These are phyloP conservation scores for Calycopis cecrops DNA, from an alignment of 1,140 invertebrate genomes.

Conservation along the genomic window DNA sequence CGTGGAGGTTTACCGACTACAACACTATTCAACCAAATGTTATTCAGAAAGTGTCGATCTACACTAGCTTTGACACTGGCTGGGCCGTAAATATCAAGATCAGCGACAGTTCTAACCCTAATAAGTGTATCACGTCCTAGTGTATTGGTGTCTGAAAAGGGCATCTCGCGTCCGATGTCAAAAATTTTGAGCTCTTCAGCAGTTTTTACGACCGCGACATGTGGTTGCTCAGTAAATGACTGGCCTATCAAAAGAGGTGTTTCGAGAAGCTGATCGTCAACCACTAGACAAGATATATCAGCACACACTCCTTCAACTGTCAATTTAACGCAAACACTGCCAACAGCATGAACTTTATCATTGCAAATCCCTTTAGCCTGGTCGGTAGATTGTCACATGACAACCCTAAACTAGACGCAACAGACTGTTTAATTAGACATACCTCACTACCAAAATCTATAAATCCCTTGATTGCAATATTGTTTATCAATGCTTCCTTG, in stretches of 20 bases:
- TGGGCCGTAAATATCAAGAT: not conserved
- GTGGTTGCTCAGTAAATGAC: constrained; percentile 24
- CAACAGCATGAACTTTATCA: constrained; percentile 19
- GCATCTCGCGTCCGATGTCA: constrained; percentile 13
- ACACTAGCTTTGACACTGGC: not conserved
- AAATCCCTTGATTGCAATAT: constrained; percentile 15
- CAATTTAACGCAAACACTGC: constrained; percentile 19
- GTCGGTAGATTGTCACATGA: not conserved
- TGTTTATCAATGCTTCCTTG: constrained; percentile 19
- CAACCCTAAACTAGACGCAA: constrained; percentile 10
- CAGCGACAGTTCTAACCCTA: not conserved
- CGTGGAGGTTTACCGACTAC: constrained; percentile 12
- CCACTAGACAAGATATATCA: constrained; percentile 16
- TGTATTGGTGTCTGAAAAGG: not conserved
- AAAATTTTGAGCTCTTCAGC: constrained; percentile 15
- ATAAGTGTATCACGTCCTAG: not conserved
- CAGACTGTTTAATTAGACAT: constrained; percentile 14
- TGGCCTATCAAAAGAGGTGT: constrained; percentile 24
- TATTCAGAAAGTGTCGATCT: not conserved
- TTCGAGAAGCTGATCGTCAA: constrained; percentile 22
- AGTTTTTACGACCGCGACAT: constrained; percentile 22
- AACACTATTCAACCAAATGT: constrained; percentile 11
- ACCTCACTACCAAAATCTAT: constrained; percentile 28
- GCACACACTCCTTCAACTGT: constrained; percentile 25
- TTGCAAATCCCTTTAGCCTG: constrained; percentile 27